Percentiles rank a stretch among this genome's conserved stretches.
These are phyloP conservation scores for Aphelocoma californica DNA, from an alignment of 2,797 vertebrate genomes.

Conservation along the genomic window DNA sequence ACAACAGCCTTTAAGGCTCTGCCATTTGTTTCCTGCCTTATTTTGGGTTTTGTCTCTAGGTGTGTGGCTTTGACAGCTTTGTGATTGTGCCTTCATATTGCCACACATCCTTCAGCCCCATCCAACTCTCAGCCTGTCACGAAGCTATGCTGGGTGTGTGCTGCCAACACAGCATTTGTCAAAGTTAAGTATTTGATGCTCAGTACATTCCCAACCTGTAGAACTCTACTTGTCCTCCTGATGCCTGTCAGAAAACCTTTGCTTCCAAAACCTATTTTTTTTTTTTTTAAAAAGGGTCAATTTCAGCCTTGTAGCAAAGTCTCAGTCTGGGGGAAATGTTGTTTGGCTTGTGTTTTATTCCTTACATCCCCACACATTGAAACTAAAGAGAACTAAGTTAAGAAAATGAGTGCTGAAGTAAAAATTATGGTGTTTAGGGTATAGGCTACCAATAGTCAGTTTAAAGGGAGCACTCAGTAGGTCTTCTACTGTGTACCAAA, in stretches of 20 bases:
- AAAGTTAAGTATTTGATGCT: not conserved
- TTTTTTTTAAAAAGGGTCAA: not conserved
- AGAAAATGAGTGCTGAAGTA: not conserved
- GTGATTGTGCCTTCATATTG: not conserved
- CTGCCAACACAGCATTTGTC: not conserved
- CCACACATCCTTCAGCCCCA: not conserved
- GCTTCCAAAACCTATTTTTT: not conserved
- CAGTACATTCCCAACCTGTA: not conserved
- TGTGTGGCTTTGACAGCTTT: not conserved
- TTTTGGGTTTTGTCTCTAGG: not conserved
- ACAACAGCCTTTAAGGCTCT: not conserved
- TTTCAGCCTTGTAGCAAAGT: not conserved
- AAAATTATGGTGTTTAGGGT: not conserved
- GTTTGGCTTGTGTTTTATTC: not conserved
- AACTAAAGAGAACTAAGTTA: not conserved
- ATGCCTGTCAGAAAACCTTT: not conserved
- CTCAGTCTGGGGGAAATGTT: not conserved
- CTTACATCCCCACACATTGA: not conserved
- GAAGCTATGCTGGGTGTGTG: not conserved
- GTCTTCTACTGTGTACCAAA: not conserved
- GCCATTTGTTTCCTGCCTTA: not conserved
- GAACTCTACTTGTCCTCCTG: not conserved
- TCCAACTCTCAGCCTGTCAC: not conserved
- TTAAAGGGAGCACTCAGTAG: not conserved
- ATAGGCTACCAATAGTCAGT: not conserved